Evolutionary conservation across 2,888 invertebrate genomes (phyloP).

Genomic region (Pyrochroa serraticornis): DNA sequence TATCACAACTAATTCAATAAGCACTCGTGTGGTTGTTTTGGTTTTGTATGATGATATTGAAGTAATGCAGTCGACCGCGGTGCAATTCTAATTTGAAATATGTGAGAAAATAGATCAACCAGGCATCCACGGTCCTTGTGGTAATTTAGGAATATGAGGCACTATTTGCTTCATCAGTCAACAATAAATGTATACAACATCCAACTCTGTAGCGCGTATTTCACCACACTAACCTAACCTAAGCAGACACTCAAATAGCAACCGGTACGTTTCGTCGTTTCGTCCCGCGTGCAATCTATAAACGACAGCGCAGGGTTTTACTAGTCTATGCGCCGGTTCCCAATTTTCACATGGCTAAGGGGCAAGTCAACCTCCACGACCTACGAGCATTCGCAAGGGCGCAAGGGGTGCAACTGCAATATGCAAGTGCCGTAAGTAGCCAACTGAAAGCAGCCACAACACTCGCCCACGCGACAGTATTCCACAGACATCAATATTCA

Average conservation of each 20-base stretch:
- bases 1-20: background rate
- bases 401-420: too few species aligned
- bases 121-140: too few species aligned
- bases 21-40: background rate
- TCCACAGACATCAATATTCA: too few species aligned
- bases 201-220: conserved; percentile 24
- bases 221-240: conserved; percentile 45
- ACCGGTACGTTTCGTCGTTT: conserved; percentile 19
- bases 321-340: conserved; percentile 21
- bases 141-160: background rate
- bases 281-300: conserved; percentile 28
- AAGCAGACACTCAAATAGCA: conserved; percentile 35
- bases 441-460: too few species aligned
- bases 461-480: too few species aligned
- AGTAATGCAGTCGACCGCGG: background rate
- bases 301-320: conserved; percentile 25
- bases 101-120: background rate
- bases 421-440: too few species aligned
- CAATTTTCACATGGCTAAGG: conserved; percentile 12
- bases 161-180: conserved; percentile 3
- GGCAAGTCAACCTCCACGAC: too few species aligned
- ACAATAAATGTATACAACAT: conserved; percentile 1
- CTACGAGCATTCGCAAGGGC: background rate
- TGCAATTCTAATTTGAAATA: background rate
- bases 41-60: background rate